phyloP scores from a whole-genome alignment of 2,888 invertebrate species.

The Agrotis ipsilon region DNA sequence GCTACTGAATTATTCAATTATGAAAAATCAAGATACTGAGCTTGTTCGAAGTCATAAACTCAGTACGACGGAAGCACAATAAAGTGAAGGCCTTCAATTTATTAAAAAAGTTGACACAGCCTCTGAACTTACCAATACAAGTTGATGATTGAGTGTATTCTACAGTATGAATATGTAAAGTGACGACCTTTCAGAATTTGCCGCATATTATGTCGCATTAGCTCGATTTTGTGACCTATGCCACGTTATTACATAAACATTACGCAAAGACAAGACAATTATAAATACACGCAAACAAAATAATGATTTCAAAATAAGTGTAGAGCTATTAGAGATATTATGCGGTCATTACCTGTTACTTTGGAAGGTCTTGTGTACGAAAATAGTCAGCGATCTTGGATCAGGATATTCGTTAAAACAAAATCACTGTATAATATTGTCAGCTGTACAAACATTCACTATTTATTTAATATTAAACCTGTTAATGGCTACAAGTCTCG shows the following conservation, averaged over 20 bases:
- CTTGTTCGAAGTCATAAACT: background rate
- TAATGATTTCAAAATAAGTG: slow-evolving; percentile 28
- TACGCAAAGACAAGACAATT: slow-evolving; percentile 18
- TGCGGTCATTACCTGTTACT: slow-evolving; percentile 62
- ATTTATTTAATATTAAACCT: slow-evolving; percentile 42
- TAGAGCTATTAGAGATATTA: slow-evolving; percentile 25
- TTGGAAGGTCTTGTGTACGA: slow-evolving; percentile 62
- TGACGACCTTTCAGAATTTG: background rate
- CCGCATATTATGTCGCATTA: background rate
- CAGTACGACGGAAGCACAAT: slow-evolving; percentile 7
- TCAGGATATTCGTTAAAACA: slow-evolving; percentile 34
- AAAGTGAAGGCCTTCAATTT: slow-evolving; percentile 2
- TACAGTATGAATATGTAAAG: background rate
- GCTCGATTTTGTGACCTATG: slow-evolving; percentile 23
- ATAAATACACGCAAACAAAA: slow-evolving; percentile 26
- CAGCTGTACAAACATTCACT: slow-evolving; percentile 47
- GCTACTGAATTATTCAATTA: slow-evolving; percentile 9
- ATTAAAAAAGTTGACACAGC: slow-evolving; percentile 17
- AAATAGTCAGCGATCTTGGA: slow-evolving; percentile 41
- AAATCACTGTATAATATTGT: slow-evolving; percentile 39
- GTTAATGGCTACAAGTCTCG: slow-evolving; percentile 31
- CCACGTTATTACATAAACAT: slow-evolving; percentile 25
- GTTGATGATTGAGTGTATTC: slow-evolving; percentile 3
- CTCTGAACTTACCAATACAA: slow-evolving; percentile 2
- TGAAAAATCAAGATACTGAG: background rate